These are phyloP conservation scores for Catocala nupta DNA, from an alignment of 2,888 invertebrate genomes.

Conservation along the genomic window DNA sequence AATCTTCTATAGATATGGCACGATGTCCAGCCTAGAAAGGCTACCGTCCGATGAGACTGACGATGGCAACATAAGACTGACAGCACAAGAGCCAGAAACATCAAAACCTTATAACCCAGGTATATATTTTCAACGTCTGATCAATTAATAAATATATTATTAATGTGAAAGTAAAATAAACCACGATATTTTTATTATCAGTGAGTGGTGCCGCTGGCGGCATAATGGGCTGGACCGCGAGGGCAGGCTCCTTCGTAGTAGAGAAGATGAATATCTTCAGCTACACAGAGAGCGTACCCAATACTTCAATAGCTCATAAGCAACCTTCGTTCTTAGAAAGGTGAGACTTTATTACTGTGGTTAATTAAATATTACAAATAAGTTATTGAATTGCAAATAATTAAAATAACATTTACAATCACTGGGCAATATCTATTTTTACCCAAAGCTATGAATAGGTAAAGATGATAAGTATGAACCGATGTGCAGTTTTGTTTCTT, in stretches of 20 bases:
- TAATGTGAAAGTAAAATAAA: neutral
- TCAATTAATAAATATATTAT: no score
- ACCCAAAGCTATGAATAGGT: no score
- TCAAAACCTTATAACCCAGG: constrained; percentile 71
- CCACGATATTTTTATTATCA: constrained; percentile 31
- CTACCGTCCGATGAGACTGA: constrained; percentile 89
- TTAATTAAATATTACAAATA: no score
- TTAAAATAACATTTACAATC: no score
- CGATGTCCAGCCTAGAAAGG: constrained; percentile 91
- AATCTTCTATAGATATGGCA: constrained; percentile 87
- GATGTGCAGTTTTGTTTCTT: no score
- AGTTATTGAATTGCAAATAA: no score
- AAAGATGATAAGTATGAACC: no score
- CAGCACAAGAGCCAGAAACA: constrained; percentile 72
- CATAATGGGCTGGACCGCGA: constrained; percentile 92
- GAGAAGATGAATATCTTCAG: constrained; percentile 91
- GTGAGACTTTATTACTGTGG: constrained; percentile 48
- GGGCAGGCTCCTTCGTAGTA: constrained; percentile 93
- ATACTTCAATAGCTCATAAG: constrained; percentile 77
- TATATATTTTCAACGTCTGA: constrained; percentile 28
- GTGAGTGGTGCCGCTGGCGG: constrained; percentile 80
- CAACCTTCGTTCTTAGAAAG: constrained; percentile 85
- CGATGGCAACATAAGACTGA: constrained; percentile 85
- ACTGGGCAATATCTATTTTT: no score
- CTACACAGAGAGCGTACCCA: constrained; percentile 82